Percentiles rank a stretch among this genome's conserved stretches.
Evolutionary conservation across 2,797 vertebrate species (phyloP).

Genomic region (Perodicticus potto): DNA sequence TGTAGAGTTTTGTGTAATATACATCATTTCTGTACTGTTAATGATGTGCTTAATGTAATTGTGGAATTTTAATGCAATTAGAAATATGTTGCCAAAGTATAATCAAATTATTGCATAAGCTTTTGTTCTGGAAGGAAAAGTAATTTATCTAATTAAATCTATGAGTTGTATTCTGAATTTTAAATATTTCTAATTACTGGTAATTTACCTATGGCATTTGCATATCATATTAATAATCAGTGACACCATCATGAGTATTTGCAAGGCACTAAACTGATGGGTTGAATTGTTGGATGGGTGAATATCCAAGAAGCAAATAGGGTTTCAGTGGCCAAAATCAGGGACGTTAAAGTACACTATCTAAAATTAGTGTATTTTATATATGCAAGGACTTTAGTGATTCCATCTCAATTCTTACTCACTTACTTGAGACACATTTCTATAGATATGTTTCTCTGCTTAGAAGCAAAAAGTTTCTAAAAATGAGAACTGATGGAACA

Average conservation of each 20-base stretch:
- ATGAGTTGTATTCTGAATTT: neutral
- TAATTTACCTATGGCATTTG: neutral
- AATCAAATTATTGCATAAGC: conserved; percentile 26
- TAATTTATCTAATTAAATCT: conserved; percentile 23
- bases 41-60: conserved; percentile 44
- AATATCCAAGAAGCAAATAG: neutral
- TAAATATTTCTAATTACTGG: neutral
- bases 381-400: neutral
- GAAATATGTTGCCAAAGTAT: neutral
- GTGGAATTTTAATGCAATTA: conserved; percentile 18
- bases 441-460: neutral
- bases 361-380: neutral
- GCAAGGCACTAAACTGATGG: neutral
- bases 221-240: neutral
- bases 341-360: neutral
- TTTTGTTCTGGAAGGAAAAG: conserved; percentile 51
- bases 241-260: neutral
- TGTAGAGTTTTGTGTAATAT: neutral
- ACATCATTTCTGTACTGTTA: neutral
- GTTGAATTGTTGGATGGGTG: neutral
- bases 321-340: neutral
- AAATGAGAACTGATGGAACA: neutral
- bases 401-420: conserved; percentile 1
- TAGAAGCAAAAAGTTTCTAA: conserved; percentile 48
- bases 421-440: conserved; percentile 14